Evolutionary conservation across 2,888 invertebrate species (phyloP).

Genomic region (Drosophila atripex): DNA sequence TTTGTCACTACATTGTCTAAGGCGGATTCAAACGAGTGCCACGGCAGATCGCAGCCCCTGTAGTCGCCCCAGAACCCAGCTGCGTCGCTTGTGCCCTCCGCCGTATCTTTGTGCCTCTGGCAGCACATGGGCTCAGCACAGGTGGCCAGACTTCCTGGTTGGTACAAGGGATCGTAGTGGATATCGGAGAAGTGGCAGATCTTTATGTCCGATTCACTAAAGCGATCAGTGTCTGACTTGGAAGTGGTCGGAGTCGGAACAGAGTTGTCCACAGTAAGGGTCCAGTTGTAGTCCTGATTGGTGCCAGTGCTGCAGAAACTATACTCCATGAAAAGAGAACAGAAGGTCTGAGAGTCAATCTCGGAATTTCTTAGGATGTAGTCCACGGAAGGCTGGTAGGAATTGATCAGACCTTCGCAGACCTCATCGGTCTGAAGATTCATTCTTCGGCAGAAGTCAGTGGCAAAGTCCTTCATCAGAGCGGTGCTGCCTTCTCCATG

Average conservation of each 20-base stretch:
- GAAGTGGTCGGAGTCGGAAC: slow-evolving; percentile 50
- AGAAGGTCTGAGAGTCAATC: slow-evolving; percentile 84
- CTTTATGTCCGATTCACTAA: slow-evolving; percentile 58
- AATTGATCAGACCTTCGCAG: slow-evolving; percentile 86
- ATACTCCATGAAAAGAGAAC: slow-evolving; percentile 78
- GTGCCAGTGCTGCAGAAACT: slow-evolving; percentile 68
- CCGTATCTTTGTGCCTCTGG: slow-evolving; percentile 81
- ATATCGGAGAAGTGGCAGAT: slow-evolving; percentile 85
- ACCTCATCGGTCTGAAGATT: slow-evolving; percentile 86
- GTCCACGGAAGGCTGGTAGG: slow-evolving; percentile 86
- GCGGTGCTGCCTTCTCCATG: slow-evolving; percentile 61
- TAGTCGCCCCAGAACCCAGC: slow-evolving; percentile 94
- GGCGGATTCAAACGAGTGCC: slow-evolving; percentile 88
- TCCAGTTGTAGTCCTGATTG: slow-evolving; percentile 75
- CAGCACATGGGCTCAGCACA: slow-evolving; percentile 93
- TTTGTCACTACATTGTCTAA: slow-evolving; percentile 87
- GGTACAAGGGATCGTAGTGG: slow-evolving; percentile 91
- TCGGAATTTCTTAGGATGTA: slow-evolving; percentile 85
- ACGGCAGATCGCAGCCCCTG: slow-evolving; percentile 90
- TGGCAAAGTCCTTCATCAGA: slow-evolving; percentile 81
- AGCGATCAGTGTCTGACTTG: slow-evolving; percentile 69
- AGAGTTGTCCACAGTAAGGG: slow-evolving; percentile 56
- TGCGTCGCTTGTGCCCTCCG: slow-evolving; percentile 68
- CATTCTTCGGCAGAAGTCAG: slow-evolving; percentile 85
- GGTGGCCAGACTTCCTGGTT: slow-evolving; percentile 87